Percentiles rank a stretch among this genome's conserved stretches.
Conservation (phyloP, 2,797 vertebrate genomes). For the Tachyglossus aculeatus region DNA sequence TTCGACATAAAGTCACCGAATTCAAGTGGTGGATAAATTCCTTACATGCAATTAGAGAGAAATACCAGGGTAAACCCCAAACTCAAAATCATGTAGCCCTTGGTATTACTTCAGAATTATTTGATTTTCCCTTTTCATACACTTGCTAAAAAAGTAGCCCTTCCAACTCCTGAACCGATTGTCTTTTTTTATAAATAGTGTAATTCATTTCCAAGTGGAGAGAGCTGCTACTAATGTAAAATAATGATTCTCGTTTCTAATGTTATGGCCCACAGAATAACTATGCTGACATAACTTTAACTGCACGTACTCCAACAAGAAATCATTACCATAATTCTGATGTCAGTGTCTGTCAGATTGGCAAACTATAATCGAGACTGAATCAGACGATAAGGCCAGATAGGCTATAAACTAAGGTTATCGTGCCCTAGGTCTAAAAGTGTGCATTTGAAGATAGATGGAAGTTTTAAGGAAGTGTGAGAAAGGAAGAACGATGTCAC, state of each 20-base stretch:
- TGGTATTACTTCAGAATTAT: not conserved
- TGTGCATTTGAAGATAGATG: not conserved
- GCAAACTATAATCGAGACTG: not conserved
- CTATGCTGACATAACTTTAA: not conserved
- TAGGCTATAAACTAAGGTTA: not conserved
- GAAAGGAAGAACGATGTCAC: not conserved
- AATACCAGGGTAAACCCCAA: not conserved
- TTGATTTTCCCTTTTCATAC: not conserved
- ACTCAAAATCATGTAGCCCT: not conserved
- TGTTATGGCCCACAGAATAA: slow-evolving; percentile 11
- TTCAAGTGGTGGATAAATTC: too few species aligned
- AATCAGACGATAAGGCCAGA: not conserved
- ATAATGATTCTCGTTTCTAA: not conserved
- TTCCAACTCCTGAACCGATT: slow-evolving; percentile 9
- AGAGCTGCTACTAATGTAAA: not conserved
- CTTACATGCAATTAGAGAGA: too few species aligned
- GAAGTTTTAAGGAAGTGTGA: not conserved
- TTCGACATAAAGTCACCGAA: too few species aligned
- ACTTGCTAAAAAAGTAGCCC: not conserved
- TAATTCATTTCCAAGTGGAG: not conserved
- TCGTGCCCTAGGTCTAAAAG: slow-evolving; percentile 6
- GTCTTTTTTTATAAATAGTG: not conserved
- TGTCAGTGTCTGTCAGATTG: not conserved
- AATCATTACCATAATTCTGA: not conserved
- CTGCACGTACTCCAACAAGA: not conserved